Conservation (phyloP, 1,140 invertebrate species). For the Epicauta chinensis region DNA sequence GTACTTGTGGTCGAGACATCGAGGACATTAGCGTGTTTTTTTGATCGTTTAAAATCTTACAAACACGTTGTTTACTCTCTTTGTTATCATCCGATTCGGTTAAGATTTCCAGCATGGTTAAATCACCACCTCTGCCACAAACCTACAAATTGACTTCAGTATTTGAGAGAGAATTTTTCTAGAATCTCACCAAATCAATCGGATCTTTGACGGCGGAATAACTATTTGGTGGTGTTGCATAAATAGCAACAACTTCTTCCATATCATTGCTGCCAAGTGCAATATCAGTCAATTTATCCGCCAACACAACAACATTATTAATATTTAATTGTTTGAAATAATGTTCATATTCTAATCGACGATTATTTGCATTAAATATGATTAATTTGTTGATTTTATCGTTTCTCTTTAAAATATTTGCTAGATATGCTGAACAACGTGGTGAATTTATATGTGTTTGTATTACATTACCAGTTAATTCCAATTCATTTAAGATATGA, state of each 20-base stretch:
- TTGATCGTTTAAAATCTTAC: constrained; percentile 58
- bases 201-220: constrained; percentile 68
- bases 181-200: constrained; percentile 56
- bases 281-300: constrained; percentile 54
- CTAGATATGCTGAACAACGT: constrained; percentile 65
- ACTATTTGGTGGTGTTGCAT: constrained; percentile 68
- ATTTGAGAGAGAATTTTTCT: background rate
- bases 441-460: constrained; percentile 70
- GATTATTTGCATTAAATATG: constrained; percentile 54
- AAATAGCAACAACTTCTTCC: constrained; percentile 62
- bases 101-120: constrained; percentile 59
- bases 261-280: constrained; percentile 49
- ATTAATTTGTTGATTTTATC: constrained; percentile 52
- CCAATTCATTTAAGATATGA: constrained; percentile 54
- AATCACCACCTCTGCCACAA: constrained; percentile 59
- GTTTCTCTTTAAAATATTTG: constrained; percentile 57
- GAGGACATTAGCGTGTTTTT: constrained; percentile 56
- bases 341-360: constrained; percentile 48
- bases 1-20: constrained; percentile 61
- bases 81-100: constrained; percentile 58
- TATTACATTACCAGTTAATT: constrained; percentile 63
- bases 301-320: constrained; percentile 52
- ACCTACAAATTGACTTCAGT: constrained; percentile 23
- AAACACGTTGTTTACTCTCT: constrained; percentile 51
- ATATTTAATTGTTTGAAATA: constrained; percentile 49